phyloP scores from a whole-genome alignment of 2,797 vertebrate species.

The Rhynchotus rufescens region DNA sequence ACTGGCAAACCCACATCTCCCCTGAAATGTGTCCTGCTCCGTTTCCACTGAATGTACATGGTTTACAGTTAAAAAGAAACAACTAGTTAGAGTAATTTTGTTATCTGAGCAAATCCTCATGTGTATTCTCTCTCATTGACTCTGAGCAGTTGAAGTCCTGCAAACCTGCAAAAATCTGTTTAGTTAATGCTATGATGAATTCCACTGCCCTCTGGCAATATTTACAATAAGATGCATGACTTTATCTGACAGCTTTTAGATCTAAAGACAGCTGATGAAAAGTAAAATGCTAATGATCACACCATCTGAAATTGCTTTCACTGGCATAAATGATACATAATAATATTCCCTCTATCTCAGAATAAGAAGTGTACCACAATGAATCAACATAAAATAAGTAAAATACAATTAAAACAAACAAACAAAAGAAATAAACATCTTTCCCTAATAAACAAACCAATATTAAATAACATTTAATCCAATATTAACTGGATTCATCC shows the following conservation, averaged over 20 bases:
- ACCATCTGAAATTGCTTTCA: background rate
- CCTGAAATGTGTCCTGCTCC: background rate
- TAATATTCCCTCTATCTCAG: background rate
- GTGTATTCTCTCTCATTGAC: background rate
- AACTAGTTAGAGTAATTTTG: background rate
- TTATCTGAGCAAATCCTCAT: background rate
- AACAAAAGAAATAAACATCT: background rate
- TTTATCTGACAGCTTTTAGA: background rate
- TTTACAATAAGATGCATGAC: background rate
- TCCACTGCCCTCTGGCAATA: background rate
- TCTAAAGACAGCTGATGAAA: background rate
- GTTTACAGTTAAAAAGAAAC: background rate
- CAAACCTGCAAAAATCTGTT: background rate
- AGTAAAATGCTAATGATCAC: background rate
- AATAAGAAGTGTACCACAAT: accelerated
- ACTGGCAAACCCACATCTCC: background rate
- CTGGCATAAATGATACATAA: background rate
- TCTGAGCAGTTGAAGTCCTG: background rate
- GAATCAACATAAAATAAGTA: background rate
- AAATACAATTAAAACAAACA: background rate
- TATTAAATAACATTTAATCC: too few species aligned
- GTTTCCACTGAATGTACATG: background rate
- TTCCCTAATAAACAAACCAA: background rate
- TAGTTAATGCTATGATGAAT: background rate
- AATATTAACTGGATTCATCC: too few species aligned